Base-by-base conservation (phyloP, 2,888 invertebrate genomes). In the Thecophora atra region DNA sequence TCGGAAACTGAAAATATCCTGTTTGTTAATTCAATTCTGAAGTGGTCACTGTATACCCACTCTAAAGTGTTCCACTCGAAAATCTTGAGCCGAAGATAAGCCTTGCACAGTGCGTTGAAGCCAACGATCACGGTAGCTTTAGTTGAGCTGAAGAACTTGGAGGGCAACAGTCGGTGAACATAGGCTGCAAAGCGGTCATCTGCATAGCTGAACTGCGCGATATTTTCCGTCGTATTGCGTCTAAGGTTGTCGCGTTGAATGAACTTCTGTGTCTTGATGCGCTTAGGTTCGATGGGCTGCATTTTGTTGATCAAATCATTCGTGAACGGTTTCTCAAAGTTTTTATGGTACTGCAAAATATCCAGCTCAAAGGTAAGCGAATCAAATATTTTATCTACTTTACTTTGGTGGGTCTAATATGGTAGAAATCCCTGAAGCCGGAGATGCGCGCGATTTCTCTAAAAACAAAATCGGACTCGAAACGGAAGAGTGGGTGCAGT, bases 231-330 rank as follows among this genome's bases (percentile, higher is more conserved):
- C n/a, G n/a, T n/a, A n/a, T n/a, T n/a, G n/a, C n/a, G n/a, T n/a
- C n/a, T n/a, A n/a, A n/a, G n/a, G n/a, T n/a, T n/a, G n/a, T n/a
- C n/a, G n/a, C n/a, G n/a, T n/a, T n/a, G n/a, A n/a, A 19, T 24
- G 15, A 42, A 63, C 30, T 63, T 70, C 0, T 72, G 71, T 37
- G 77, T 75, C 21, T 76, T 76, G 62, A 77, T 75, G 15, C 78
- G 77, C 0, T 78, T 74, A 1, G 83, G 84, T 72, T 83, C 83
- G 17, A 84, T 65, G 2, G 83, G 83, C 78, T 83, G 81, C 83
- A 83, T 84, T n/a, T 74, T 77, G 4, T 21, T 54, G 11, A 75
- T 70, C 44, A 83, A 60, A 62, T 68, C 68, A 11, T 71, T 58
- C n/a, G 37, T 65, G 26, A 47, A 56, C 2, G 44, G 44, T 7